These are phyloP conservation scores for Anoplopoma fimbria DNA, from an alignment of 2,113 vertebrate species.

Conservation along the genomic window DNA sequence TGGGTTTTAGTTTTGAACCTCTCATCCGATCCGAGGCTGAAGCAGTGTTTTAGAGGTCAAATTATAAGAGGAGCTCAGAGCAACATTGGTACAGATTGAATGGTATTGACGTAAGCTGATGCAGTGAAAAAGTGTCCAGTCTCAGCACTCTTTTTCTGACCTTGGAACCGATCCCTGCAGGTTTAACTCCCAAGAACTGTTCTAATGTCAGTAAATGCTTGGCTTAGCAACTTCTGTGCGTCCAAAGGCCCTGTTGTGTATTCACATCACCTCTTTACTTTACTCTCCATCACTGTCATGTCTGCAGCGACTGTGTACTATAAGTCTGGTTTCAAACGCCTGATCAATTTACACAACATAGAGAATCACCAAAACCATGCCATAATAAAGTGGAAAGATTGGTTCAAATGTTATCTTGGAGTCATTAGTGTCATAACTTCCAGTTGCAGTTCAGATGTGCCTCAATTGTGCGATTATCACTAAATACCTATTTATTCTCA, in stretches of 20 bases:
- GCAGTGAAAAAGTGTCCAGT: conserved; percentile 36
- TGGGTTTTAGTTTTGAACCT: background rate
- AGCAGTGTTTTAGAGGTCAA: conserved; percentile 9
- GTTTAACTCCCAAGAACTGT: conserved; percentile 50
- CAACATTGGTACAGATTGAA: conserved; percentile 2
- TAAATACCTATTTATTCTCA: background rate
- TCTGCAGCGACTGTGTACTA: conserved; percentile 42
- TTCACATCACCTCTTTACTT: conserved; percentile 45
- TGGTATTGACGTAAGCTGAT: conserved; percentile 17
- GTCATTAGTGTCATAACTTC: background rate
- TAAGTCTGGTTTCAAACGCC: conserved; percentile 8
- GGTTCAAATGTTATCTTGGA: background rate
- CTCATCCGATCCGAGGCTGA: background rate
- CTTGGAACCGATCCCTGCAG: conserved; percentile 55
- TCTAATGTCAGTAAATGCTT: conserved; percentile 58
- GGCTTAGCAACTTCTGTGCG: conserved; percentile 47
- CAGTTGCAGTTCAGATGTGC: background rate
- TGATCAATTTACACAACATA: conserved; percentile 5
- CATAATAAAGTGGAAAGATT: background rate
- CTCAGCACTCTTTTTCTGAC: conserved; percentile 58
- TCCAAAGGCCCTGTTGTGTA: conserved; percentile 46
- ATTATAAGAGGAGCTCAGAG: background rate
- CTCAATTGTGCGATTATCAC: background rate
- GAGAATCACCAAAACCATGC: background rate
- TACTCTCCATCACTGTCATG: conserved; percentile 28